A percentile compares a stretch with the other conserved stretches of the same genome.
Conservation (phyloP, 2,113 vertebrate species). For the Stercorarius parasiticus region DNA sequence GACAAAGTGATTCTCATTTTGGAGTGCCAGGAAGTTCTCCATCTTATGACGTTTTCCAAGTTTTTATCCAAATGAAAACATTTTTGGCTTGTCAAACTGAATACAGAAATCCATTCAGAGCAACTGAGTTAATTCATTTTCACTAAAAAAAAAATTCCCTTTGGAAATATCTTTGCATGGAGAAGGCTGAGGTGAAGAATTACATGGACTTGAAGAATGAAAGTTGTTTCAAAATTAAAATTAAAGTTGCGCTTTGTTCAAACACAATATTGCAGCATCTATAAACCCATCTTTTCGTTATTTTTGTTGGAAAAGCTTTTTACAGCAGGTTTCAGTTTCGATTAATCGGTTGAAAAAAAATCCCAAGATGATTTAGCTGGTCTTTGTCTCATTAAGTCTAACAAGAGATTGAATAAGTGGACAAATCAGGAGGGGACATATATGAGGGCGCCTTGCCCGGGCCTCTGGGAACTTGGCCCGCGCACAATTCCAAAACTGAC, state of each 20-base stretch:
- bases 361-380: neutral
- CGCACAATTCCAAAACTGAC: neutral
- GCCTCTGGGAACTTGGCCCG: neutral
- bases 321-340: neutral
- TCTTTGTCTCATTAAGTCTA: neutral
- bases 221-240: neutral
- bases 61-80: neutral
- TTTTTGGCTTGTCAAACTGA: neutral
- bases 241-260: neutral
- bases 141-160: neutral
- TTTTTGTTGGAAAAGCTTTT: neutral
- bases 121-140: neutral
- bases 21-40: neutral
- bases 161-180: neutral
- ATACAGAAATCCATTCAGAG: neutral
- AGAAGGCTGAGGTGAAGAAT: neutral
- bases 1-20: neutral
- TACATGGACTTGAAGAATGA: neutral
- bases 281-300: neutral
- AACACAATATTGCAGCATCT: neutral
- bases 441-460: neutral
- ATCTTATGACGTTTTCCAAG: neutral
- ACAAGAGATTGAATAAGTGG: neutral
- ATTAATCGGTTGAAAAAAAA: neutral
- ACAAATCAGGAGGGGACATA: neutral